Base-by-base conservation (phyloP, 2,888 invertebrate species). In the Hirtodrosophila trivittata region DNA sequence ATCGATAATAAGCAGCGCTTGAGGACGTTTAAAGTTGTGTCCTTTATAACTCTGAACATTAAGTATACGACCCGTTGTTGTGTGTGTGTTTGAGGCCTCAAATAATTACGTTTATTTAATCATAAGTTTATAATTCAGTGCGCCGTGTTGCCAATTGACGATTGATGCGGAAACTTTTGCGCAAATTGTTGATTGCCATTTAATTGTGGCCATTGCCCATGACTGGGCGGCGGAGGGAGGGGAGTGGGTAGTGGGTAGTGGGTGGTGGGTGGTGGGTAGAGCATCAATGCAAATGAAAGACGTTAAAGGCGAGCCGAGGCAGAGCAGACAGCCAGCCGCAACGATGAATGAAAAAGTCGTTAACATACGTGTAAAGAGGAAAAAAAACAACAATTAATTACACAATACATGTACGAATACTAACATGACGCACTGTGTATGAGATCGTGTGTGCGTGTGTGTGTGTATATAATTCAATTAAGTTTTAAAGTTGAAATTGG, bases 161-260 rank as follows among this genome's bases (percentile, higher is more conserved):
- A 66, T 54, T 66, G 49, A 69, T 56, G 55, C 52, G 65, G 26
- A 41, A 30, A 49, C 56, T 66, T 52, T 37, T 33, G 4, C 37
- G 39, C 39, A 59, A 50, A 28, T 59, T 60, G 59, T 43, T 66
- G 57, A 70, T 70, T 71, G 62, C 38, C 55, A 49, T 72, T 72
- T 72, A 72, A 73, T 73, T 72, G 59, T 54, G 60, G 32, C 42
- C 60, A 59, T 39, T 38, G 38, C 33, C 13, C 5, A 33, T 33
- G 33, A 30, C n/a, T n/a, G n/a, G n/a, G n/a, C n/a, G n/a, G n/a
- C n/a, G n/a, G n/a, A n/a, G n/a, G n/a, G n/a, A n/a, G n/a, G n/a
- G n/a, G n/a, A 3, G 18, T 21, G 2, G 18, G 18, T 5, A 21
- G 5, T 21, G 2, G 18, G 18, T 5, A 21, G 5, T 21, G 2